These are phyloP conservation scores for Lumbricus terrestris DNA, from an alignment of 2,888 invertebrate genomes.

Conservation along the genomic window DNA sequence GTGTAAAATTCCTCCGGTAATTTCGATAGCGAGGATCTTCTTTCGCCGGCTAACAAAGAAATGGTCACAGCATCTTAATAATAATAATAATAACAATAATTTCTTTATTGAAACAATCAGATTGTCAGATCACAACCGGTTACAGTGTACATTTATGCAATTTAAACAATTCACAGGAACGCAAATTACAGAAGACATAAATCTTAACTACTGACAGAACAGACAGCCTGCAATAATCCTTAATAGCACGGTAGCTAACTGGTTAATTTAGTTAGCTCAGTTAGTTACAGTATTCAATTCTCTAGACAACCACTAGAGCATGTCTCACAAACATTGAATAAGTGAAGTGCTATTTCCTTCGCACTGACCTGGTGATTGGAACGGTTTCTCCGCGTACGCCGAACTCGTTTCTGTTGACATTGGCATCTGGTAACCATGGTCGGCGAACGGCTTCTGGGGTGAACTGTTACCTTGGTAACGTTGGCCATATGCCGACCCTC, in stretches of 20 bases:
- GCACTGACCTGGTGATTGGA: not conserved
- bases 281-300: no score
- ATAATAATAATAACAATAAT: no score
- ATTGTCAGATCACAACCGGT: no score
- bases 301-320: no score
- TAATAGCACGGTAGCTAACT: not conserved
- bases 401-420: not conserved
- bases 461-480: constrained; percentile 5
- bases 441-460: not conserved
- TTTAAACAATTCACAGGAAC: no score
- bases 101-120: no score
- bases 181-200: no score
- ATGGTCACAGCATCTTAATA: not conserved
- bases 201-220: no score
- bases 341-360: not conserved
- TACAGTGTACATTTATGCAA: no score
- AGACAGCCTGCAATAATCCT: no score
- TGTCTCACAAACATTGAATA: no score
- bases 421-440: not conserved
- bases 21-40: not conserved
- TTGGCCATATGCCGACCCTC: not conserved
- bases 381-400: not conserved
- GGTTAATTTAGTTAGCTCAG: no score
- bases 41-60: not conserved
- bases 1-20: not conserved